Percentiles rank a stretch among this genome's conserved stretches.
Conservation (phyloP, 2,888 invertebrate species). For the Leuctra nigra region DNA sequence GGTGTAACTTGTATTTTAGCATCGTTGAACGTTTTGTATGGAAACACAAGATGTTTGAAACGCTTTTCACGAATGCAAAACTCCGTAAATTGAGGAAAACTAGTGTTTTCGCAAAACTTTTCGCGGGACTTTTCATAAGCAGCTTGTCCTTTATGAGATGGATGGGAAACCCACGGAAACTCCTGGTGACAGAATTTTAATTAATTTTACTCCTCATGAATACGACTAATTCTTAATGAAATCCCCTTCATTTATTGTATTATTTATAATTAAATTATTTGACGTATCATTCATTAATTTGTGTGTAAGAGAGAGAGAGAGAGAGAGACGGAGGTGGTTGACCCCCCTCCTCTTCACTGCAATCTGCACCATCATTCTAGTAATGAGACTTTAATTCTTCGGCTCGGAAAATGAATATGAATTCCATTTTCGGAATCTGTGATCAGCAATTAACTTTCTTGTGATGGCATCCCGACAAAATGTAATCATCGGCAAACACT, state of each 20-base stretch:
- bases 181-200: conserved; percentile 17
- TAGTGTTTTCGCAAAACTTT: too few relatives aligned
- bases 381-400: conserved; percentile 22
- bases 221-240: background rate
- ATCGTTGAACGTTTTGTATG: too few relatives aligned
- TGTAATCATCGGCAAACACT: too few relatives aligned
- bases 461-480: too few relatives aligned
- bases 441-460: conserved; percentile 24
- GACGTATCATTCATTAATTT: conserved; percentile 15
- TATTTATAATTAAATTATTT: conserved; percentile 16
- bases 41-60: too few relatives aligned
- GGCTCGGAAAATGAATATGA: conserved; percentile 14
- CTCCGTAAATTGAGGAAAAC: too few relatives aligned
- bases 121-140: too few relatives aligned
- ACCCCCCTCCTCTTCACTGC: background rate
- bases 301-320: too few relatives aligned
- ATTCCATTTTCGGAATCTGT: conserved; percentile 22
- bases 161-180: background rate
- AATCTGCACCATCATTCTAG: conserved; percentile 19
- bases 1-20: too few relatives aligned
- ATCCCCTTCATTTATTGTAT: conserved; percentile 13
- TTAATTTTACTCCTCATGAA: conserved; percentile 8
- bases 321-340: conserved; percentile 8
- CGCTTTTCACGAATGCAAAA: too few relatives aligned
- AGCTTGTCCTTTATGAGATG: too few relatives aligned